Base-by-base conservation (phyloP, 2,797 vertebrate genomes). In the Geotrypetes seraphini region DNA sequence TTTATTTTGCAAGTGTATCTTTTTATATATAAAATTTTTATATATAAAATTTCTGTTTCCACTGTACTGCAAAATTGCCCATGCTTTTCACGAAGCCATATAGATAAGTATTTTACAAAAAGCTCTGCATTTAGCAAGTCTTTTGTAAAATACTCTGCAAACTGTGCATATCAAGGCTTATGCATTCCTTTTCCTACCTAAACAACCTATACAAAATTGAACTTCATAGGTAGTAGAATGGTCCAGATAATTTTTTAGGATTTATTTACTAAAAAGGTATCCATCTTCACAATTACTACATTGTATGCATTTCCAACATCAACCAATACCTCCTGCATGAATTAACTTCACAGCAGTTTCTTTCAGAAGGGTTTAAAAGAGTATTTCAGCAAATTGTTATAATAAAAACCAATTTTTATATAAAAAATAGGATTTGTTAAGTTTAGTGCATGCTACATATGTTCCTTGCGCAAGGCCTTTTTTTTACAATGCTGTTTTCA, bases 261-360 rank as follows among this genome's bases (percentile, higher is more conserved):
- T 25, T 62, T 50, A 19, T 40, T 66, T 22, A 15, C 38, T 61
- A 65, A 37, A 49, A 48, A 47, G 45, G 12, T 39, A 45, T 53
- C 50, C 33, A 43, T 57, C 70, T n/a, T 56, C 32, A 42, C 77
- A 71, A 52, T n/a, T 36, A 60, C 31, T 42, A 35, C 19, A 52
- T 63, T 59, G 23, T 46, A n/a, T 20, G 8, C 16, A 56, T 8
- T 24, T 45, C 25, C 57, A 40, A 31, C 53, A 66, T 66, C 66
- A 73, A 69, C 31, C 57, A 67, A 58, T 41, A 45, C 53, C 39
- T 44, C 67, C 23, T 53, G 66, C 42, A 61, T 40, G 25, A 32
- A 58, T 63, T 69, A 55, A 36, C 49, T 76, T 61, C 70, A 71
- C 55, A 62, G 53, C 57, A 83, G 79, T 83, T 79, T 52, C 63